phyloP scores from a whole-genome alignment of 2,797 vertebrate species.

The Allobates femoralis region DNA sequence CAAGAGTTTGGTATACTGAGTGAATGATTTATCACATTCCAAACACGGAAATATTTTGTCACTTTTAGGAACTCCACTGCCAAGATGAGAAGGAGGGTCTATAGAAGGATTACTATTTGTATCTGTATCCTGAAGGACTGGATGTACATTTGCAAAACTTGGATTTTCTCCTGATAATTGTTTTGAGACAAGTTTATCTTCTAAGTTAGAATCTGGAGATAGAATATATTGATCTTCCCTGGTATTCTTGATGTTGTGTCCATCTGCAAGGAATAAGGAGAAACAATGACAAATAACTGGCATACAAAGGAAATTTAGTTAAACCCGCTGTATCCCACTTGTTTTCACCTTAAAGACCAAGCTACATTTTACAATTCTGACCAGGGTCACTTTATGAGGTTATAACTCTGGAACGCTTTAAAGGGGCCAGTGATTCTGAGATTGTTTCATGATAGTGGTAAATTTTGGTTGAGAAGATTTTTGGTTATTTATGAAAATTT shows the following conservation, averaged over 20 bases:
- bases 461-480: too few relatives aligned
- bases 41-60: slow-evolving; percentile 10
- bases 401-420: too few relatives aligned
- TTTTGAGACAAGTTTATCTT: not conserved
- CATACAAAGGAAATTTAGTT: not conserved
- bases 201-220: not conserved
- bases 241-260: not conserved
- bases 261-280: not conserved
- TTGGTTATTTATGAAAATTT: too few relatives aligned
- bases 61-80: not conserved
- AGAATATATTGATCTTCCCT: not conserved
- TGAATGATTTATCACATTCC: slow-evolving; percentile 58
- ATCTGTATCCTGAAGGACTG: slow-evolving; percentile 4
- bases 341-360: too few relatives aligned
- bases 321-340: too few relatives aligned
- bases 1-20: slow-evolving; percentile 78
- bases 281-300: not conserved
- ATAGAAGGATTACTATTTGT: not conserved
- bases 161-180: not conserved
- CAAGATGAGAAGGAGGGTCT: not conserved
- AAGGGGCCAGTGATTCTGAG: too few relatives aligned
- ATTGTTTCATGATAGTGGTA: too few relatives aligned
- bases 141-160: not conserved
- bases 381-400: too few relatives aligned
- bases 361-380: too few relatives aligned